Evolutionary conservation across 2,797 vertebrate species (phyloP).

Genomic region (Megaceryle alcyon): DNA sequence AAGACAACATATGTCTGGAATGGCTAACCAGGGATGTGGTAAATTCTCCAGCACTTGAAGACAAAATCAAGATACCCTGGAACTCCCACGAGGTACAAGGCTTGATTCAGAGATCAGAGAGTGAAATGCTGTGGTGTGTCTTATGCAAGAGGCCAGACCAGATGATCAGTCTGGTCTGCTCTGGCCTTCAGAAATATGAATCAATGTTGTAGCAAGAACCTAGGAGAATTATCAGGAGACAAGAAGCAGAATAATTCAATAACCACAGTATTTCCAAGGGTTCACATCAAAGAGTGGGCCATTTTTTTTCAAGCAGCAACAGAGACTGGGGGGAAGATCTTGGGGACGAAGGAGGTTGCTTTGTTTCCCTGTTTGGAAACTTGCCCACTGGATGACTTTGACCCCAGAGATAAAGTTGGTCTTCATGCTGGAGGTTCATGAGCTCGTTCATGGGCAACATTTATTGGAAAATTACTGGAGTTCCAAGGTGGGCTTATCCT

Average conservation of each 20-base stretch:
- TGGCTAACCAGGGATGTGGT: slow-evolving; percentile 21
- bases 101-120: slow-evolving; percentile 16
- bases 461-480: slow-evolving; percentile 51
- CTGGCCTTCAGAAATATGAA: slow-evolving; percentile 37
- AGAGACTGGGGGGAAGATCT: neutral
- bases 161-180: slow-evolving; percentile 36
- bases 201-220: slow-evolving; percentile 10
- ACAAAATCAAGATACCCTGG: neutral
- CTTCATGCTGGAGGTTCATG: slow-evolving; percentile 55
- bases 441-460: slow-evolving; percentile 50
- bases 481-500: slow-evolving; percentile 68
- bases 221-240: slow-evolving; percentile 21
- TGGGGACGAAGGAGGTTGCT: neutral
- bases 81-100: neutral
- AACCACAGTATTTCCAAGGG: neutral
- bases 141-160: slow-evolving; percentile 40
- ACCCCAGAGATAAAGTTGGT: slow-evolving; percentile 57
- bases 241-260: slow-evolving; percentile 47
- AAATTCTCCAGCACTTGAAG: neutral
- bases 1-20: slow-evolving; percentile 7
- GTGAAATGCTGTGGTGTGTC: neutral
- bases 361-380: slow-evolving; percentile 61
- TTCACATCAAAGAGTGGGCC: slow-evolving; percentile 1
- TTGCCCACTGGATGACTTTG: slow-evolving; percentile 27
- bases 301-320: neutral